Percentiles rank a stretch among this genome's conserved stretches.
Conservation (phyloP, 1,140 invertebrate species). For the Xylocopa sonorina region DNA sequence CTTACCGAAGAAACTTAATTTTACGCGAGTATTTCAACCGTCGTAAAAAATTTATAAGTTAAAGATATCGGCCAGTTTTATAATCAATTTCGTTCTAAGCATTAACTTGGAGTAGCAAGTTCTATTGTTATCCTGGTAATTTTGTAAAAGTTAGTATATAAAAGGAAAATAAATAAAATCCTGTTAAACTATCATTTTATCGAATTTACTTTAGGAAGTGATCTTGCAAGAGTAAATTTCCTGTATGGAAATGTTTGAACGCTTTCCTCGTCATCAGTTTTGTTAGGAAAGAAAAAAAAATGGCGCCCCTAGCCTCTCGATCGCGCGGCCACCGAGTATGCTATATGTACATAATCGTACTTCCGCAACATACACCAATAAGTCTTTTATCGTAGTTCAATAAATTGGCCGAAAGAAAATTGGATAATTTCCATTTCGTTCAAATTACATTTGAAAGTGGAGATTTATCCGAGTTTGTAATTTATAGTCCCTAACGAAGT, state of each 20-base stretch:
- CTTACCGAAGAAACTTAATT: background rate
- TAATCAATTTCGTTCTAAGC: conserved; percentile 2
- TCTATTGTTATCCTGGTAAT: background rate
- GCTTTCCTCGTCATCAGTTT: conserved; percentile 35
- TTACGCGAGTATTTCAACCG: background rate
- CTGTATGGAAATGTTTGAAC: background rate
- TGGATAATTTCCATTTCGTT: background rate
- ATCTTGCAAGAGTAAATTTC: background rate
- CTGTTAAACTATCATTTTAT: background rate
- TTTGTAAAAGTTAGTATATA: too few relatives aligned
- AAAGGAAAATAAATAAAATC: background rate
- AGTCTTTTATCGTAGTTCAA: conserved; percentile 2
- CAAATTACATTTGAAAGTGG: background rate
- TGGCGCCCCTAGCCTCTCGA: conserved; percentile 41
- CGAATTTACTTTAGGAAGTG: background rate
- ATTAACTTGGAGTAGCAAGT: background rate
- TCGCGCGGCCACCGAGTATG: conserved; percentile 41
- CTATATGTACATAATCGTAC: conserved; percentile 10
- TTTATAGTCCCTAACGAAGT: background rate
- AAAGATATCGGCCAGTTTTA: background rate
- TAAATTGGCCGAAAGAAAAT: background rate
- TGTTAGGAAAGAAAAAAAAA: conserved; percentile 38
- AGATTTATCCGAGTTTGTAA: background rate
- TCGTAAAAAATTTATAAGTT: background rate
- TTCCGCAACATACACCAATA: conserved; percentile 37